These are phyloP conservation scores for Trichogramma evanescens DNA, from an alignment of 2,888 invertebrate genomes.

Conservation along the genomic window DNA sequence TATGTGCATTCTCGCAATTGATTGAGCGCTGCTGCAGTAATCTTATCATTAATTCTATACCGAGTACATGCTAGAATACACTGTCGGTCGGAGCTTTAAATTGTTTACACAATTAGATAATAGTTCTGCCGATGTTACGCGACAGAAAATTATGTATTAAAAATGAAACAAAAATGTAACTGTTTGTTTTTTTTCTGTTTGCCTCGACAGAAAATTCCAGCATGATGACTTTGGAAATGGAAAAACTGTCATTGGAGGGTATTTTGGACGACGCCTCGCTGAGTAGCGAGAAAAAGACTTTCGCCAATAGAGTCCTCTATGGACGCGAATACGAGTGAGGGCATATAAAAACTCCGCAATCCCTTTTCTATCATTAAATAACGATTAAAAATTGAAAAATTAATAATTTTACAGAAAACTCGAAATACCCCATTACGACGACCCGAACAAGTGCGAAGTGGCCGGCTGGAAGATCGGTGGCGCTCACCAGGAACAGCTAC, in stretches of 20 bases:
- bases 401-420: conserved; percentile 38
- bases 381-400: conserved; percentile 16
- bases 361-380: not conserved
- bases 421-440: conserved; percentile 47
- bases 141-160: too few species aligned
- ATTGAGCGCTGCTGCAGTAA: too few species aligned
- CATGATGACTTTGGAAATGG: conserved; percentile 11
- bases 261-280: conserved; percentile 13
- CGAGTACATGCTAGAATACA: too few species aligned
- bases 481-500: conserved; percentile 61
- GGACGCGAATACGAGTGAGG: conserved; percentile 20
- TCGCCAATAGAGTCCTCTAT: conserved; percentile 18
- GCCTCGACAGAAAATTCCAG: not conserved
- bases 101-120: too few species aligned
- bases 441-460: conserved; percentile 55
- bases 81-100: too few species aligned
- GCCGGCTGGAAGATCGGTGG: conserved; percentile 62
- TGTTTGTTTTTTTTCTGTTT: too few species aligned
- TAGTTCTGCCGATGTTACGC: too few species aligned
- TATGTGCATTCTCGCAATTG: too few species aligned
- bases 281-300: not conserved
- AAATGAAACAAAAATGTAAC: too few species aligned
- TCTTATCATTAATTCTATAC: too few species aligned
- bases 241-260: conserved; percentile 17
- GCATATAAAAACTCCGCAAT: not conserved